Evolutionary conservation across 2,113 vertebrate genomes (phyloP).

Genomic region (Pandion haliaetus): DNA sequence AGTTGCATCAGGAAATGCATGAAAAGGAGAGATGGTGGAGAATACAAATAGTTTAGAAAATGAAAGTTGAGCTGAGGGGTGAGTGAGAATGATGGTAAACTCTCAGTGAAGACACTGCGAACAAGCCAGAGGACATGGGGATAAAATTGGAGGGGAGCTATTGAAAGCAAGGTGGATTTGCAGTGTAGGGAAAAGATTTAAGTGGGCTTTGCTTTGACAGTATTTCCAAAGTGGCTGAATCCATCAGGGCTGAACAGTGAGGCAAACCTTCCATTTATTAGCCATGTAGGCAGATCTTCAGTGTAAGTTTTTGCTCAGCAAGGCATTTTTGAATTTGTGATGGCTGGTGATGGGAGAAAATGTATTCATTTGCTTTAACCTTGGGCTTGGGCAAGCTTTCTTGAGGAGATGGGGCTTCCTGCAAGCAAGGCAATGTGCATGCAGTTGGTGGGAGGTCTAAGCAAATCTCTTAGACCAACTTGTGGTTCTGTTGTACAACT

Average conservation of each 20-base stretch:
- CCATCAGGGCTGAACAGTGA: not conserved
- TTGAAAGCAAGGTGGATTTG: not conserved
- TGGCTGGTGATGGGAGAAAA: not conserved
- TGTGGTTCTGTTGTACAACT: not conserved
- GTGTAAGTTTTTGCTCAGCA: not conserved
- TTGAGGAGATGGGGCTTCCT: not conserved
- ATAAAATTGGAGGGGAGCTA: not conserved
- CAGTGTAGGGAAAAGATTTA: not conserved
- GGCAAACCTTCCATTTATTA: not conserved
- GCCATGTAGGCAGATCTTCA: not conserved
- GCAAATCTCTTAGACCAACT: not conserved
- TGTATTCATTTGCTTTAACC: not conserved
- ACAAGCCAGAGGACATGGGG: not conserved
- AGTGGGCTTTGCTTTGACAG: not conserved
- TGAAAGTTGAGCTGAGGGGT: not conserved
- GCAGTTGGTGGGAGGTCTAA: not conserved
- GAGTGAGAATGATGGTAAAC: not conserved
- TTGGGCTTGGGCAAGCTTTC: not conserved
- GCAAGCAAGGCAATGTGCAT: not conserved
- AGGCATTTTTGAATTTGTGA: not conserved
- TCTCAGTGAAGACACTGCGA: not conserved
- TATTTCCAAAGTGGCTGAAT: not conserved
- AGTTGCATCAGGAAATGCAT: not conserved
- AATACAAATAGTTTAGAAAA: constrained; percentile 12
- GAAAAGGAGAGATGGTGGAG: not conserved